Percentiles rank a stretch among this genome's conserved stretches.
phyloP scores from a whole-genome alignment of 92 coral and sea anemone species.

The Ricordea florida region DNA sequence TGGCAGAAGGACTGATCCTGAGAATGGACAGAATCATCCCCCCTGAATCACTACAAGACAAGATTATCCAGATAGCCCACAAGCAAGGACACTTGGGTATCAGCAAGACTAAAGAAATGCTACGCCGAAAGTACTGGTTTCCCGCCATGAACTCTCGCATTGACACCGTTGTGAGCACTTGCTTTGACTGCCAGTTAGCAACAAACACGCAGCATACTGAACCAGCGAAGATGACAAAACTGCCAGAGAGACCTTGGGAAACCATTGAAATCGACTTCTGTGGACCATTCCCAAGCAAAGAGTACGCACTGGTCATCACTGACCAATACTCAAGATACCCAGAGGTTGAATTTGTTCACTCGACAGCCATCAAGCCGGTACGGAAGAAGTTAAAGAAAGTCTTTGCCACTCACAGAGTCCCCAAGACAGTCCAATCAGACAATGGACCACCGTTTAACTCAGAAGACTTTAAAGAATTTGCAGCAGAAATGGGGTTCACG shows the following conservation, averaged over 20 bases:
- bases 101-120: constrained; percentile 64
- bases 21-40: constrained; percentile 45
- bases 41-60: constrained; percentile 42
- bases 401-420: constrained; percentile 36
- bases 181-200: constrained; percentile 55
- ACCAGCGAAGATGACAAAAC: constrained; percentile 56
- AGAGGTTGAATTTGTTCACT: constrained; percentile 46
- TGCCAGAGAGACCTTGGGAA: constrained; percentile 65
- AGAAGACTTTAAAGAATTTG: constrained; percentile 15
- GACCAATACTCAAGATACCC: constrained; percentile 69
- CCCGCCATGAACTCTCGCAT: constrained; percentile 47
- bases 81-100: constrained; percentile 65
- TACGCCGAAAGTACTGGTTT: constrained; percentile 60
- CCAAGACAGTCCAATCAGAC: constrained; percentile 40
- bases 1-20: constrained; percentile 32
- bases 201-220: constrained; percentile 47
- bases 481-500: constrained; percentile 26
- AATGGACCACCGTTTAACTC: constrained; percentile 71
- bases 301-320: constrained; percentile 40
- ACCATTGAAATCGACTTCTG: constrained; percentile 53
- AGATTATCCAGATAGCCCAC: constrained; percentile 33
- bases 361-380: constrained; percentile 24
- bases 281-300: constrained; percentile 58
- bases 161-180: constrained; percentile 37
- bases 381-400: constrained; percentile 34